A percentile compares a stretch with the other conserved stretches of the same genome.
These are phyloP conservation scores for Agrotis clavis DNA, from an alignment of 2,888 invertebrate species.

Conservation along the genomic window DNA sequence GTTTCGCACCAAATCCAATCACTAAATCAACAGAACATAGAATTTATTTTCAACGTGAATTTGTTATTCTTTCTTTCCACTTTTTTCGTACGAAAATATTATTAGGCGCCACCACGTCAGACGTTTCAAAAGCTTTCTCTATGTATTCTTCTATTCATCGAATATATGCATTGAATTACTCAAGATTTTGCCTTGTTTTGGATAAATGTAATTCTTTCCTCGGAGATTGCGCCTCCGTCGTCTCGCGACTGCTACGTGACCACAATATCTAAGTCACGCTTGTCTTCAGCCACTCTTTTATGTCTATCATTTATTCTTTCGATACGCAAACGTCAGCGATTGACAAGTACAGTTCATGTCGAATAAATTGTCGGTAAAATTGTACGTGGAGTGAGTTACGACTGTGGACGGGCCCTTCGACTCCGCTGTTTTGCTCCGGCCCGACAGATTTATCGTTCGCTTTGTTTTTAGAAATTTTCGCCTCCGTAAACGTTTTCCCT, in stretches of 20 bases:
- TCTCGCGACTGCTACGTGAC: conserved; percentile 85
- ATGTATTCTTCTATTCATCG: conserved; percentile 71
- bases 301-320: conserved; percentile 89
- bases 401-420: conserved; percentile 82
- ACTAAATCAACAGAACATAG: conserved; percentile 69
- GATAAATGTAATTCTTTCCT: conserved; percentile 89
- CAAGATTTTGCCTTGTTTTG: conserved; percentile 86
- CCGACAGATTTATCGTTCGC: conserved; percentile 83
- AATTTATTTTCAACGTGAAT: conserved; percentile 61
- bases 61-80: conserved; percentile 45
- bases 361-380: conserved; percentile 89
- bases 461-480: conserved; percentile 82
- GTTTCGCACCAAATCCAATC: conserved; percentile 69
- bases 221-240: conserved; percentile 87
- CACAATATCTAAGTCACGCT: conserved; percentile 82
- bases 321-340: conserved; percentile 88
- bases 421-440: conserved; percentile 76
- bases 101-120: conserved; percentile 49
- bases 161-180: conserved; percentile 87
- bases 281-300: conserved; percentile 84
- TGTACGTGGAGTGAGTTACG: conserved; percentile 87
- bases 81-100: conserved; percentile 43
- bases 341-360: conserved; percentile 89
- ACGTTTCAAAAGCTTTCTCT: conserved; percentile 54
- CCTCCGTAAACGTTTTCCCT: conserved; percentile 71